phyloP scores from a whole-genome alignment of 2,113 vertebrate genomes.

The Taxidea taxus region DNA sequence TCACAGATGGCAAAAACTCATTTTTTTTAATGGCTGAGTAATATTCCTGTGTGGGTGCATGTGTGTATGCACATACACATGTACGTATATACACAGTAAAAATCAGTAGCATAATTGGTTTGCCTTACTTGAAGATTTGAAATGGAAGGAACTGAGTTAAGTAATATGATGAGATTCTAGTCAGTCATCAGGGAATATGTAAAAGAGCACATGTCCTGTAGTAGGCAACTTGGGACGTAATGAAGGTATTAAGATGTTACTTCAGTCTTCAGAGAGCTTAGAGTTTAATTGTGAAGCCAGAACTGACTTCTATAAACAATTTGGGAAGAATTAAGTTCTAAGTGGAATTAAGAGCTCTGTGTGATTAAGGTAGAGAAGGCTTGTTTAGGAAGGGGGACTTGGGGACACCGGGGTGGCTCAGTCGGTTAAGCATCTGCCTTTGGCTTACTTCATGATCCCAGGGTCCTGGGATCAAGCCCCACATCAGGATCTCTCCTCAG shows the following conservation, averaged over 20 bases:
- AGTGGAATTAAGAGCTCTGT: neutral
- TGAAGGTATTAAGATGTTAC: neutral
- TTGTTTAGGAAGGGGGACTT: neutral
- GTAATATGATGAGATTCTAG: slow-evolving; percentile 2
- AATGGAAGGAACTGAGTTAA: neutral
- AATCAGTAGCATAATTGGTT: neutral
- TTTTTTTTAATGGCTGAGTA: neutral
- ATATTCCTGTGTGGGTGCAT: neutral
- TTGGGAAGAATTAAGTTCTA: slow-evolving; percentile 35
- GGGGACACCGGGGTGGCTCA: neutral
- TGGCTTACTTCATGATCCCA: too few species aligned
- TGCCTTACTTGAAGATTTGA: neutral
- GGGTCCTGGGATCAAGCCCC: too few species aligned
- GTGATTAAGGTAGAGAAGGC: neutral
- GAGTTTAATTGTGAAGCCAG: neutral
- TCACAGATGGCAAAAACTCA: neutral
- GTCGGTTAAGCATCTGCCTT: too few species aligned
- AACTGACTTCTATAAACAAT: neutral
- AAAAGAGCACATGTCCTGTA: neutral
- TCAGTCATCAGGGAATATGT: neutral
- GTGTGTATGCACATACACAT: neutral
- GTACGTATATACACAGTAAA: neutral
- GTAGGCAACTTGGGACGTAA: neutral
- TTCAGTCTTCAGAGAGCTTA: neutral
- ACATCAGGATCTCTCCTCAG: too few species aligned